Conservation (phyloP, 2,113 vertebrate genomes). For the Onychostoma macrolepis region DNA sequence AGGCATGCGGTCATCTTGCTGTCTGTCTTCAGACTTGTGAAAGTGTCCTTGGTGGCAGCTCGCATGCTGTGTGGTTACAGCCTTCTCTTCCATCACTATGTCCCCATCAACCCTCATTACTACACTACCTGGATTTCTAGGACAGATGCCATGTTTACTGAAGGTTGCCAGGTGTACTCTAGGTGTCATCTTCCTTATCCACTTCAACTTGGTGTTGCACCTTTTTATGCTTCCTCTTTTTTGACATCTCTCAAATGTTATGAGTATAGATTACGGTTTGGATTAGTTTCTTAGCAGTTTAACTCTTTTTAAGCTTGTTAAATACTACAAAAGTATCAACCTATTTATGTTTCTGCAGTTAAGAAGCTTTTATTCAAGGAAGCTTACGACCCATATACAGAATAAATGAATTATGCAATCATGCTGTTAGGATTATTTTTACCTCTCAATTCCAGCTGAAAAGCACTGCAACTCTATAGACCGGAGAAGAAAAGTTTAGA, state of each 20-base stretch:
- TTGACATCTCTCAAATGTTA: not conserved
- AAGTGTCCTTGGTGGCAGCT: not conserved
- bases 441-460: not conserved
- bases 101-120: constrained; percentile 36
- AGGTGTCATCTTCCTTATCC: not conserved
- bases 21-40: constrained; percentile 2
- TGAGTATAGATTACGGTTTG: not conserved
- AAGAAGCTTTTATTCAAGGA: constrained; percentile 25
- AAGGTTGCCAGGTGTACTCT: constrained; percentile 4
- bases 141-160: constrained; percentile 35
- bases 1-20: constrained; percentile 1
- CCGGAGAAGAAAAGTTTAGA: not conserved
- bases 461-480: not conserved
- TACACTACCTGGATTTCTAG: constrained; percentile 1
- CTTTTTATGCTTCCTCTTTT: constrained; percentile 17
- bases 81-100: constrained; percentile 20
- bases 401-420: constrained; percentile 36
- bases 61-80: constrained; percentile 5
- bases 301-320: constrained; percentile 27
- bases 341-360: constrained; percentile 9
- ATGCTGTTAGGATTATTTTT: constrained; percentile 18
- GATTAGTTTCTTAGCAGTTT: constrained; percentile 15
- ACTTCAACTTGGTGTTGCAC: not conserved
- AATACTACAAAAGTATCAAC: not conserved
- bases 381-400: not conserved